Percentiles rank a stretch among this genome's conserved stretches.
These are phyloP conservation scores for Chamaetylas fuelleborni DNA, from an alignment of 2,113 vertebrate species.

Conservation along the genomic window DNA sequence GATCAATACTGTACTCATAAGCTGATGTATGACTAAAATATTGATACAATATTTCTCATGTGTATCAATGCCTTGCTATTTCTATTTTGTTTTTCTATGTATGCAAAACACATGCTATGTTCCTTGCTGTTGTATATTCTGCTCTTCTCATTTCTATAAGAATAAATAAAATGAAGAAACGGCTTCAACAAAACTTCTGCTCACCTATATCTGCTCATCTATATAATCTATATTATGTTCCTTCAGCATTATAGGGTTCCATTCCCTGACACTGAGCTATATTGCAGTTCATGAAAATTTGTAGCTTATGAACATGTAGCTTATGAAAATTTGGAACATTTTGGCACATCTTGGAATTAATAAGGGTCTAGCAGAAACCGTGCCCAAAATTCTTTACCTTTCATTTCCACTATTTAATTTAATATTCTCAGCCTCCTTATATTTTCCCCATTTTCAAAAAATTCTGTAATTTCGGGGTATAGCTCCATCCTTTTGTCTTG, in stretches of 20 bases:
- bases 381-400: not conserved
- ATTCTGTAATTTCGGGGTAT: not conserved
- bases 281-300: not conserved
- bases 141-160: not conserved
- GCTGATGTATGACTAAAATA: constrained; percentile 16
- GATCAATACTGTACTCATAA: constrained; percentile 33
- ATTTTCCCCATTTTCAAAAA: not conserved
- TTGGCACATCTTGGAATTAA: not conserved
- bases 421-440: not conserved
- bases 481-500: not conserved
- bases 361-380: not conserved
- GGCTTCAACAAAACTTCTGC: not conserved
- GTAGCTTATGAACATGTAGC: not conserved
- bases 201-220: not conserved
- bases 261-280: not conserved
- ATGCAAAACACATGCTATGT: not conserved
- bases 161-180: not conserved
- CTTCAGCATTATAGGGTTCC: not conserved
- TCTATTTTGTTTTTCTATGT: not conserved
- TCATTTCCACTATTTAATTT: not conserved
- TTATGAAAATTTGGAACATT: not conserved
- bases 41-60: not conserved
- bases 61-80: not conserved
- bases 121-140: not conserved
- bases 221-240: not conserved